Evolutionary conservation across 2,888 invertebrate species (phyloP).

Genomic region (Pteria penguin): DNA sequence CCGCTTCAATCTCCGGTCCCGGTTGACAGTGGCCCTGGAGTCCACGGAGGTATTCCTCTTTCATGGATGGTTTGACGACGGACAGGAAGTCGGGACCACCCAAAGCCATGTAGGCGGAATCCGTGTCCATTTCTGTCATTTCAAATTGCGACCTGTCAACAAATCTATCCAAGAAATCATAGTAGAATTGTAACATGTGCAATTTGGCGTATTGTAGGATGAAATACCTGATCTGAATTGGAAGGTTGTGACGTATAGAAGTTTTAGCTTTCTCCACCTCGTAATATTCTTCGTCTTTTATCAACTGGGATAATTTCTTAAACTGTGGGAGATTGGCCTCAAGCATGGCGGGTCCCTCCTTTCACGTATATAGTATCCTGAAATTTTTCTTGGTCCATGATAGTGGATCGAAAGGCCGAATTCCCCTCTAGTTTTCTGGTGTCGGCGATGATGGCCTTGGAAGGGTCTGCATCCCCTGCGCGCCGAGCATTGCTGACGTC

Average conservation of each 20-base stretch:
- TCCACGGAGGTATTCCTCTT: background rate
- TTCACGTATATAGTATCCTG: slow-evolving; percentile 38
- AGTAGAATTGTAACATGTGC: slow-evolving; percentile 54
- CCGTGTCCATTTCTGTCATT: slow-evolving; percentile 57
- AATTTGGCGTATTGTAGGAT: slow-evolving; percentile 59
- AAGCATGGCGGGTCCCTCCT: slow-evolving; percentile 36
- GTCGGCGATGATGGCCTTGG: slow-evolving; percentile 42
- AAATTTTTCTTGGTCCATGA: slow-evolving; percentile 51
- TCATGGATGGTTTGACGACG: slow-evolving; percentile 37
- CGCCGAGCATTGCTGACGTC: slow-evolving; percentile 37
- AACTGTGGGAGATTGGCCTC: slow-evolving; percentile 44
- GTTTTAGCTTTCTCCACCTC: slow-evolving; percentile 46
- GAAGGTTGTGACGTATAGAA: slow-evolving; percentile 43
- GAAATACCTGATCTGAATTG: slow-evolving; percentile 54
- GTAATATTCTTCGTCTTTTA: slow-evolving; percentile 26
- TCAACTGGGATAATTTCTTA: slow-evolving; percentile 38
- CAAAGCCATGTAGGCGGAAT: slow-evolving; percentile 52
- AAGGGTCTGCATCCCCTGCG: slow-evolving; percentile 15
- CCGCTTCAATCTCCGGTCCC: slow-evolving; percentile 27
- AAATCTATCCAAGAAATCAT: slow-evolving; percentile 50
- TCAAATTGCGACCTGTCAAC: slow-evolving; percentile 49
- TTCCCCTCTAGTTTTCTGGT: slow-evolving; percentile 38
- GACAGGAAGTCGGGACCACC: slow-evolving; percentile 24
- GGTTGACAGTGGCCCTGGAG: slow-evolving; percentile 22
- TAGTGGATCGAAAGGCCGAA: slow-evolving; percentile 46